phyloP scores from a whole-genome alignment of 2,797 vertebrate genomes.

The Eurystomus glaucurus region DNA sequence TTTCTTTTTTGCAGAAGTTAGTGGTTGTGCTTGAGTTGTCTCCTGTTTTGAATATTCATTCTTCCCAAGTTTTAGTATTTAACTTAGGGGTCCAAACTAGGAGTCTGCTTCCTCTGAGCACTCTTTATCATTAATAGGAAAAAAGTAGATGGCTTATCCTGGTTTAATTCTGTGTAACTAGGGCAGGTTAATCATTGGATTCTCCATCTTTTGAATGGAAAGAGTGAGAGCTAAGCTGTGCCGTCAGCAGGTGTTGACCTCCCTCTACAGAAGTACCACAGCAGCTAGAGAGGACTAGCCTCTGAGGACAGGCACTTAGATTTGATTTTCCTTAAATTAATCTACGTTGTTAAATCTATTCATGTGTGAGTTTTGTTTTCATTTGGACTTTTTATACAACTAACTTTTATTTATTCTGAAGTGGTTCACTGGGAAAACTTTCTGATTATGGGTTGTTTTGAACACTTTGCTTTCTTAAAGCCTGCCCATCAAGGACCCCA shows the following conservation, averaged over 20 bases:
- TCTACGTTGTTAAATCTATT: not conserved
- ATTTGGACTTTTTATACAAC: not conserved
- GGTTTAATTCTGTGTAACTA: not conserved
- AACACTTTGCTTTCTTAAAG: not conserved
- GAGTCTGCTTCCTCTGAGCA: not conserved
- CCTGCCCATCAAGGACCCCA: not conserved
- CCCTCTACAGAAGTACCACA: not conserved
- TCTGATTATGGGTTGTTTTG: not conserved
- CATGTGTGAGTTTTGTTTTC: not conserved
- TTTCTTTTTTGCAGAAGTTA: not conserved
- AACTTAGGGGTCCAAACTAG: not conserved
- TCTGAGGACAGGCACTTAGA: not conserved
- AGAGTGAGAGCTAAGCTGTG: not conserved
- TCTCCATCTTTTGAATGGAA: not conserved
- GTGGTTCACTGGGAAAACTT: not conserved
- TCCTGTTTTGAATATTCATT: not conserved
- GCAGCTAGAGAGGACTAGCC: not conserved
- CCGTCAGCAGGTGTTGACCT: not conserved
- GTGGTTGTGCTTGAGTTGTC: fast-evolving
- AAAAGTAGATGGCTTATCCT: not conserved
- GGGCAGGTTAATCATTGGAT: not conserved
- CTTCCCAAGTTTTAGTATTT: not conserved
- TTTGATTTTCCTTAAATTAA: not conserved
- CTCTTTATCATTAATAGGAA: not conserved
- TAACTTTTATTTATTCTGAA: not conserved